Evolutionary conservation across 37 sponge, comb jelly and placozoan species (phyloP), one percentile per base, ranked within the genome.

Genomic region (Beroe forskalii): DNA sequence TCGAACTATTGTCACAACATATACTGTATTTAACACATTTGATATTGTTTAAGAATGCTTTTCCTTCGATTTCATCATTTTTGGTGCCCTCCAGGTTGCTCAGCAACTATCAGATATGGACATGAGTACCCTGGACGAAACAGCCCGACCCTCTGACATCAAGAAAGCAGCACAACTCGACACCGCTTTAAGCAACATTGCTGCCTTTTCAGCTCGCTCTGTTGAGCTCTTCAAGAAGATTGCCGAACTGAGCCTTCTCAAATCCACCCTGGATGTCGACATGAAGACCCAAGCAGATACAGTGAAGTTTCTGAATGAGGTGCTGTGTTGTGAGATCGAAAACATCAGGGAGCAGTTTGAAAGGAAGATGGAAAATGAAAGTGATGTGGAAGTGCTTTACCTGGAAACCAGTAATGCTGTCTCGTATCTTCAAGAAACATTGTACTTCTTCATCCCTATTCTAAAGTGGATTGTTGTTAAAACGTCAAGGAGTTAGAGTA

Each of bases 151-250:
- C 23, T 44, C 86, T 44, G 55, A 80, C 44, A 80, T 38, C 23
- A 44, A 41, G 44, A 80, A 80, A 41, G 40, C 55, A 12, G 86
- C 40, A 1, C n/a, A 42, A 4, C 86, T 80, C 17, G 86, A 35
- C 30, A 44, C 20, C 55, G 37, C 86, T 37, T 37, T 80, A 24
- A 80, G 42, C 44, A 44, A 23, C 27, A 44, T 80, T 42, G 86
- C 86, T 42, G 86, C 38, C 31, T 80, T 80, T 37, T 38, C 86
- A 12, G 86, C 86, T 6, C 44, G 86, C 25, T 80, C 86, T 1
- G 86, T 80, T 23, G 86, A 80, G 30, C 55, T 80, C n/a, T 80
- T 80, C 55, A 80, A 80, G 86, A 80, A 80, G 86, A 80, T 80
- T 27, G 86, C 86, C 22, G 86, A 80, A 37, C 86, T 80, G 25